Percentiles rank a stretch among this genome's conserved stretches.
phyloP scores from a whole-genome alignment of 1,140 invertebrate genomes.

The Lepidurus apus region DNA sequence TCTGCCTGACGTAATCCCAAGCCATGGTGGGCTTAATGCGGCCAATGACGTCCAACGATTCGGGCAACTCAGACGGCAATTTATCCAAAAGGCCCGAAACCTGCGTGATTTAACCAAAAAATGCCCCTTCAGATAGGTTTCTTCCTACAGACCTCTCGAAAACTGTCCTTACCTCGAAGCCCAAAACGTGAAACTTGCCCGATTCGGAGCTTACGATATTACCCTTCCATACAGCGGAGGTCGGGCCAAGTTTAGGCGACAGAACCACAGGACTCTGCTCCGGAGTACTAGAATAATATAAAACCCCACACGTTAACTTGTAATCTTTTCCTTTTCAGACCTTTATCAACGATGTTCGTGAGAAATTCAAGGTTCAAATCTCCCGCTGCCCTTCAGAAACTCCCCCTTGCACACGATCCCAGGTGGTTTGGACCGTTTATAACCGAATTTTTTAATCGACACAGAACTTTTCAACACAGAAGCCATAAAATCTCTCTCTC shows the following conservation, averaged over 20 bases:
- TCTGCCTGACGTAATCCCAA: conserved; percentile 88
- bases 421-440: too few relatives aligned
- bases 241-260: conserved; percentile 39
- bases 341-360: conserved; percentile 30
- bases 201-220: conserved; percentile 85
- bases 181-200: conserved; percentile 76
- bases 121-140: background rate
- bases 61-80: conserved; percentile 19
- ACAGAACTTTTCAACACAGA: too few relatives aligned
- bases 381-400: background rate
- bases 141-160: conserved; percentile 12
- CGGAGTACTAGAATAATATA: conserved; percentile 43
- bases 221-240: conserved; percentile 69
- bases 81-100: conserved; percentile 11
- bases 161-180: conserved; percentile 60
- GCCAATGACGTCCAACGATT: conserved; percentile 59
- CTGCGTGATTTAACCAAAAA: background rate
- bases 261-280: conserved; percentile 39
- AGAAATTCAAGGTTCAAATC: background rate
- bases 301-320: conserved; percentile 28
- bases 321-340: conserved; percentile 32
- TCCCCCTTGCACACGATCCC: too few relatives aligned
- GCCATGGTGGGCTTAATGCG: conserved; percentile 83
- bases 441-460: conserved; percentile 20
- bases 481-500: too few relatives aligned